Conservation (phyloP, 2,888 invertebrate species). For the Phlogophora meticulosa region DNA sequence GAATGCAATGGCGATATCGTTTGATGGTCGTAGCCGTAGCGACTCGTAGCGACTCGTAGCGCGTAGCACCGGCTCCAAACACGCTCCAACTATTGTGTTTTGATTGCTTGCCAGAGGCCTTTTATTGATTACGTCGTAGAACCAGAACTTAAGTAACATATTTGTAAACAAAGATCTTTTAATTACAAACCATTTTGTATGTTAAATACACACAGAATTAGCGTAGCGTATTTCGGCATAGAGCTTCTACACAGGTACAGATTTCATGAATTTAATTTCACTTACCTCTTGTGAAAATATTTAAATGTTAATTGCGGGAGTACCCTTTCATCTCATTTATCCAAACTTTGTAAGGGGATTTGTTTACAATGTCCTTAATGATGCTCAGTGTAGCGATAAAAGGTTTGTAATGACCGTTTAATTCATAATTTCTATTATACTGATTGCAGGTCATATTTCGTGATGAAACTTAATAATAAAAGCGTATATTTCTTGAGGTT, state of each 20-base stretch:
- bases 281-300: slow-evolving; percentile 71
- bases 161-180: slow-evolving; percentile 45
- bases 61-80: slow-evolving; percentile 71
- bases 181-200: slow-evolving; percentile 39
- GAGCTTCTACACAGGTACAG: slow-evolving; percentile 55
- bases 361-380: slow-evolving; percentile 82
- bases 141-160: slow-evolving; percentile 44
- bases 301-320: slow-evolving; percentile 77
- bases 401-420: slow-evolving; percentile 77
- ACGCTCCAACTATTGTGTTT: slow-evolving; percentile 78
- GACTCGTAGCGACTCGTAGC: slow-evolving; percentile 74
- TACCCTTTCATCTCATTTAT: slow-evolving; percentile 79
- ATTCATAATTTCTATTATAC: slow-evolving; percentile 71
- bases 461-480: slow-evolving; percentile 42
- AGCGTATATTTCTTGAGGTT: slow-evolving; percentile 49
- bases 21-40: slow-evolving; percentile 79
- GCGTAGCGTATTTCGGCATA: slow-evolving; percentile 52
- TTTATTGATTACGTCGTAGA: slow-evolving; percentile 72
- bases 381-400: slow-evolving; percentile 74
- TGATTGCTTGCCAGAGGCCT: slow-evolving; percentile 79
- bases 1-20: slow-evolving; percentile 85
- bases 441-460: slow-evolving; percentile 39
- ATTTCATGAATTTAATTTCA: slow-evolving; percentile 71
- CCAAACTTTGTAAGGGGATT: slow-evolving; percentile 77
- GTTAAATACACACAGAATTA: slow-evolving; percentile 57